Evolutionary conservation across 2,888 invertebrate genomes (phyloP), one percentile per base, ranked within the genome.

Genomic region (Troglohyphantes excavatus): DNA sequence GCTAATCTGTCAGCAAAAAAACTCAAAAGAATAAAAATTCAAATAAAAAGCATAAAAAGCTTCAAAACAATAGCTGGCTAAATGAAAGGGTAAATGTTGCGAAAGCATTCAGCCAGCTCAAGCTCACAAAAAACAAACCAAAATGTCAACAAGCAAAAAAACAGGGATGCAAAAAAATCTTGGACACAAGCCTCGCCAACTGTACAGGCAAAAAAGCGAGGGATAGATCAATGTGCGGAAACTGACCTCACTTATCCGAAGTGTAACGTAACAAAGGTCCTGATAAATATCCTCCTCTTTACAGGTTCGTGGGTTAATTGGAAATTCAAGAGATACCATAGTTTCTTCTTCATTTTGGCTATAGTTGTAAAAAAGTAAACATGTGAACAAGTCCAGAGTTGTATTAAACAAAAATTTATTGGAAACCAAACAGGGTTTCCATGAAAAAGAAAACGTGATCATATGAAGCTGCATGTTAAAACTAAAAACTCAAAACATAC

Each of bases 191-290:
- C 53, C 53, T 53, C 0, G 53, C 53, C 46, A 65, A 21, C 53
- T 53, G 27, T 27, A 63, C 83, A 83, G 63, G 73, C 72, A 73
- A 11, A 26, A 23, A 73, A 73, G 65, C 39, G 73, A 61, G 19
- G 33, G 17, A 68, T 13, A 39, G 19, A 29, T 3, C 26, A 3
- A 33, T 53, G 13, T 39, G 26, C 23, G 46, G n/a, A 67, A 75
- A 85, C 67, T 83, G 59, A 91, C 91, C 92, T 92, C 91, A 72
- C 63, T 90, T 63, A 91, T 87, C 85, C 92, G 91, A 94, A 97
- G 96, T 93, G 96, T 96, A 93, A 97, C 96, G 75, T 91, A 97
- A 95, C 97, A 97, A 92, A 97, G 95, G 94, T 97, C 97, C 94
- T 97, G 97, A 94, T 97, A 97, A 93, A 97, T 96, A 94, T 96